Conservation (phyloP, 2,888 invertebrate species). For the Beris chalybata region DNA sequence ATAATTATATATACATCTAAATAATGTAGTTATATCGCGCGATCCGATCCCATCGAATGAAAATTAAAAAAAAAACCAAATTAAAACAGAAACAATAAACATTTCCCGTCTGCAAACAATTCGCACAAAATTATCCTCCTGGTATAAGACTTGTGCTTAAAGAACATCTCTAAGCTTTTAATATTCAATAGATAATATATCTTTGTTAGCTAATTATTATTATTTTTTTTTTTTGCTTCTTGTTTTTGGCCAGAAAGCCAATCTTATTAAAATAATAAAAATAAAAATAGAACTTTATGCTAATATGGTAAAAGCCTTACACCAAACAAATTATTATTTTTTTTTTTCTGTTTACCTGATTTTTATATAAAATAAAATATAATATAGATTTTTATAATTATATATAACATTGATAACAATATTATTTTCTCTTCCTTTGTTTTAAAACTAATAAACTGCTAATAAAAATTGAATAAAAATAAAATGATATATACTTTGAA, state of each 20-base stretch:
- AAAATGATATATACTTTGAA: slow-evolving; percentile 11
- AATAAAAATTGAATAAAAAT: slow-evolving; percentile 13
- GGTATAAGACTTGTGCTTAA: slow-evolving; percentile 4
- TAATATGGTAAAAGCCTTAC: slow-evolving; percentile 33
- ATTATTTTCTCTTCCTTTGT: slow-evolving; percentile 16
- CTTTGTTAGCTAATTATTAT: slow-evolving; percentile 31
- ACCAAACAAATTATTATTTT: slow-evolving; percentile 30
- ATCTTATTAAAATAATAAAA: slow-evolving; percentile 22
- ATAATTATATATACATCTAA: too few species aligned
- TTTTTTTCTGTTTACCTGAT: slow-evolving; percentile 25
- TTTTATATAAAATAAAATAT: slow-evolving; percentile 28
- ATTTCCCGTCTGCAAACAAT: too few species aligned
- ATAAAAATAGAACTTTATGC: slow-evolving; percentile 32
- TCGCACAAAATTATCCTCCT: too few species aligned
- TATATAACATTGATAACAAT: slow-evolving; percentile 32
- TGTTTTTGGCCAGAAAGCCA: slow-evolving; percentile 25
- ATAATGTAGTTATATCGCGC: too few species aligned
- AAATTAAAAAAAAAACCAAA: too few species aligned
- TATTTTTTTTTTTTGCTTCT: slow-evolving; percentile 19
- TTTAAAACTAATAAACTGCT: slow-evolving; percentile 19
- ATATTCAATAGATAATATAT: slow-evolving; percentile 30
- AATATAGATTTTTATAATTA: slow-evolving; percentile 27
- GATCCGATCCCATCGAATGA: too few species aligned
- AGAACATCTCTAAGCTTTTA: slow-evolving; percentile 16
- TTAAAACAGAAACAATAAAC: too few species aligned